phyloP scores from a whole-genome alignment of 2,888 invertebrate genomes.

The Nymphalis c-album region DNA sequence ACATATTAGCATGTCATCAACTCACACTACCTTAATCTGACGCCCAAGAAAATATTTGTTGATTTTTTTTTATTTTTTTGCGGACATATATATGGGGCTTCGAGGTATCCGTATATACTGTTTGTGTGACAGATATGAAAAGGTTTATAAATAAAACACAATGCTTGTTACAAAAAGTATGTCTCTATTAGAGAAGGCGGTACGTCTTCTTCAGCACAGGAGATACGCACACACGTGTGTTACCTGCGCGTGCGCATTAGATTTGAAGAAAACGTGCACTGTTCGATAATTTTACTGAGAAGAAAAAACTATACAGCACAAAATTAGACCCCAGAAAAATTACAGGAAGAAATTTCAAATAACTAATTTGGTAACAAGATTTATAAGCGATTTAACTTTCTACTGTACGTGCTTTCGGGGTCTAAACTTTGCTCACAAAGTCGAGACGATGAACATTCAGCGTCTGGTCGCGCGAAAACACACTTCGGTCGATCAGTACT shows the following conservation, averaged over 20 bases:
- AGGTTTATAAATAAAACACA: slow-evolving; percentile 51
- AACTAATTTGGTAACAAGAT: not conserved
- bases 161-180: slow-evolving; percentile 65
- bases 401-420: not conserved
- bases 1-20: too few relatives aligned
- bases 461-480: not conserved
- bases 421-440: slow-evolving; percentile 2
- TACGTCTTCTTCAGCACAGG: not conserved
- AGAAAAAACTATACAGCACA: slow-evolving; percentile 16
- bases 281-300: slow-evolving; percentile 12
- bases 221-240: not conserved
- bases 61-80: too few relatives aligned
- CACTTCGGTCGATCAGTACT: too few relatives aligned
- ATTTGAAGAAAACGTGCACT: slow-evolving; percentile 1
- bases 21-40: too few relatives aligned
- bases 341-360: not conserved
- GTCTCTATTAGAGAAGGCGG: slow-evolving; percentile 63
- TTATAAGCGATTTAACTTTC: too few relatives aligned
- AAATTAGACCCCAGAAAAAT: slow-evolving; percentile 15
- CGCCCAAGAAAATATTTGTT: too few relatives aligned
- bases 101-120: too few relatives aligned
- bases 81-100: too few relatives aligned
- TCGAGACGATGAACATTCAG: not conserved
- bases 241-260: not conserved
- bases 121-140: not conserved